Evolutionary conservation across 1,140 invertebrate species (phyloP), one percentile per base, ranked within the genome.

Genomic region (Drosophila dunni): DNA sequence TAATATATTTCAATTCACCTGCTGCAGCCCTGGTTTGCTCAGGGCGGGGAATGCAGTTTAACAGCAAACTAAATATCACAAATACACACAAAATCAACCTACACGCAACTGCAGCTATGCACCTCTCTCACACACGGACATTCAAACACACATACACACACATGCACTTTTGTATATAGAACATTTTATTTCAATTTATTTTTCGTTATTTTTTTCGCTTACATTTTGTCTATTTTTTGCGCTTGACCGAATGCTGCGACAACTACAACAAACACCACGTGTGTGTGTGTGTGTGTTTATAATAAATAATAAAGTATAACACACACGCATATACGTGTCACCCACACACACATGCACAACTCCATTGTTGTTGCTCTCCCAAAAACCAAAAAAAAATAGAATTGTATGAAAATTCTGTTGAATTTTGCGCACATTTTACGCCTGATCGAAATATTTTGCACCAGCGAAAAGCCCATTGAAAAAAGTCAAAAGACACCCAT

Each of bases 371-470:
- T 64, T 69, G 51, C 24, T 68, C 50, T 20, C 57, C 61, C 33
- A 38, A 71, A 79, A 54, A 46, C 20, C 38, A 17, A 74, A 66
- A 81, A 84, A 20, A 20, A 20, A 20, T 2, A 2, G 17, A 20
- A 20, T 20, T 20, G 17, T 20, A 20, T 29, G 24, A 29, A 29
- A 86, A 72, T 76, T 57, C 76, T 74, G 79, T 74, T 88, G 83
- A 88, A 89, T 90, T 88, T 90, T 89, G 84, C 85, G 84, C 84
- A 88, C 84, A 88, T 89, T 88, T 88, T 88, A 89, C 84, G 84
- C 84, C 85, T 88, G 85, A 88, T 88, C 84, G 84, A 89, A 88
- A 88, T 84, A 89, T 83, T 88, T 83, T 88, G 73, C 79, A 75
- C 79, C 75, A 71, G 17, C 58, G 17, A 53, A 51, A 51, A 34